Conservation (phyloP, 2,888 invertebrate species). For the Parnassius mnemosyne region DNA sequence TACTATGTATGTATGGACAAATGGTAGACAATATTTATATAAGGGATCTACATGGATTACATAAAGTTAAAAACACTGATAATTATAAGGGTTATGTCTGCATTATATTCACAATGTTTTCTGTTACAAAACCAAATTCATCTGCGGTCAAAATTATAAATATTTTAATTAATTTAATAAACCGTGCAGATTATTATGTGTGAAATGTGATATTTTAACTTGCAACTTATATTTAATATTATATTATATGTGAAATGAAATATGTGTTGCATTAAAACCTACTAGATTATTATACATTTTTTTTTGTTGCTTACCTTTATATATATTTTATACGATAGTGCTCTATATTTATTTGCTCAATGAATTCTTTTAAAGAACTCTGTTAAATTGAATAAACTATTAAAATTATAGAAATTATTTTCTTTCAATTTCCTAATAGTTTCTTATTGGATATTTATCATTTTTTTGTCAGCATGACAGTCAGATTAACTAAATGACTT, state of each 20-base stretch:
- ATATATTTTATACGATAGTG: constrained; percentile 72
- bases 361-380: constrained; percentile 63
- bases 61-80: constrained; percentile 9
- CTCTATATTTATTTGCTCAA: constrained; percentile 73
- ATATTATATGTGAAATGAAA: neutral
- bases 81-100: neutral
- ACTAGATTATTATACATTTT: constrained; percentile 33
- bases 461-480: too few relatives aligned
- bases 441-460: too few relatives aligned
- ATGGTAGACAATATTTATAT: constrained; percentile 25
- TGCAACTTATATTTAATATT: constrained; percentile 25
- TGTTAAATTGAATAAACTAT: constrained; percentile 67
- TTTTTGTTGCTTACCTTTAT: constrained; percentile 43
- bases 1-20: constrained; percentile 1
- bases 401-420: constrained; percentile 24
- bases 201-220: constrained; percentile 36
- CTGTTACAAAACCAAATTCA: neutral
- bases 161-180: constrained; percentile 13
- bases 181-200: constrained; percentile 11
- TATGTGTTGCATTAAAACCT: constrained; percentile 10
- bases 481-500: too few relatives aligned
- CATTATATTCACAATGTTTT: neutral
- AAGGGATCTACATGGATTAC: neutral
- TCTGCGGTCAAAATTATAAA: neutral
- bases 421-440: neutral